Conservation (phyloP, 2,888 invertebrate genomes). For the Synergus itoensis region DNA sequence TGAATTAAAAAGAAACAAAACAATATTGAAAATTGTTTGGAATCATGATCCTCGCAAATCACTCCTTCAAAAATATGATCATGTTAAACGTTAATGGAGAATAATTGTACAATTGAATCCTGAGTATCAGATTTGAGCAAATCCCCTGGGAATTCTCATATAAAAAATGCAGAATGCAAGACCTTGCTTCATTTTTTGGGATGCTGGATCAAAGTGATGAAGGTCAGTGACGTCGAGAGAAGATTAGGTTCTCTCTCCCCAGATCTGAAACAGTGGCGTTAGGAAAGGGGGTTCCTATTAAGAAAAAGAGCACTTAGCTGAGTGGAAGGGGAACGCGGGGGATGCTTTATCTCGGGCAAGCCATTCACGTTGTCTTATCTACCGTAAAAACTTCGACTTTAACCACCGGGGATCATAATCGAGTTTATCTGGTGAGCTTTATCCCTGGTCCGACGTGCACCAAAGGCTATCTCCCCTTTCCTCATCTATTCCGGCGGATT, state of each 20-base stretch:
- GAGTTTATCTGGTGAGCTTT: constrained; percentile 65
- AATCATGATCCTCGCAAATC: too few relatives aligned
- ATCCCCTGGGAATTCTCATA: background rate
- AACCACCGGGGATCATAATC: constrained; percentile 76
- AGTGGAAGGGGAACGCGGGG: constrained; percentile 46
- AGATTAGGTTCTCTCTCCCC: constrained; percentile 44
- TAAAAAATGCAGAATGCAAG: background rate
- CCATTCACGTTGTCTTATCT: constrained; percentile 69
- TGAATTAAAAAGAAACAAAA: too few relatives aligned
- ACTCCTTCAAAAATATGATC: too few relatives aligned
- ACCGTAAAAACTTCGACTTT: constrained; percentile 75
- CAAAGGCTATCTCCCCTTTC: constrained; percentile 54
- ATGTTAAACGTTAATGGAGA: too few relatives aligned
- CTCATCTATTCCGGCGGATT: constrained; percentile 42
- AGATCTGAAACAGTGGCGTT: constrained; percentile 19
- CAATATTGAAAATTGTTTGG: too few relatives aligned
- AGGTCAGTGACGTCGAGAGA: constrained; percentile 43
- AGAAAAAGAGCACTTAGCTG: constrained; percentile 54
- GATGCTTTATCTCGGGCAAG: constrained; percentile 49
- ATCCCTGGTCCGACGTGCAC: constrained; percentile 51
- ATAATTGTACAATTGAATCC: too few relatives aligned
- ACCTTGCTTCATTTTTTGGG: background rate
- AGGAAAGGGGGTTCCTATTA: constrained; percentile 55
- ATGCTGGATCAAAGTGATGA: constrained; percentile 21
- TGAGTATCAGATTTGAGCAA: too few relatives aligned